Evolutionary conservation across 2,113 vertebrate species (phyloP).

Genomic region (Gymnobelideus leadbeateri): DNA sequence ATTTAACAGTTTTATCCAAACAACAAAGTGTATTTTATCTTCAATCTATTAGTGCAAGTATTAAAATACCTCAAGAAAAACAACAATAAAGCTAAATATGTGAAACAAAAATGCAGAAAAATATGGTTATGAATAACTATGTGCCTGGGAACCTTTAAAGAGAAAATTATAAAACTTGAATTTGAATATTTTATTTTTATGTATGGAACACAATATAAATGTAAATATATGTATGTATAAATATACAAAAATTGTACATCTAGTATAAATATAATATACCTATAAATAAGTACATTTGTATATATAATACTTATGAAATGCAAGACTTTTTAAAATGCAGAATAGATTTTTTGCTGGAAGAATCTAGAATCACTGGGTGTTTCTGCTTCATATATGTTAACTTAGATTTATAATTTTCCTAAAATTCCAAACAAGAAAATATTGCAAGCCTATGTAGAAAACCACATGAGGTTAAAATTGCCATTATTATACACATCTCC

Average conservation of each 20-base stretch:
- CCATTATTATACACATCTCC: neutral
- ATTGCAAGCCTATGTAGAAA: conserved; percentile 36
- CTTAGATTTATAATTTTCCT: conserved; percentile 21
- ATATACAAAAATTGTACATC: neutral
- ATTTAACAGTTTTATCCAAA: neutral
- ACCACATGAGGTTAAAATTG: neutral
- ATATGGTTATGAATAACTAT: neutral
- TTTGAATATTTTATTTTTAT: neutral
- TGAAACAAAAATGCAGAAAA: neutral
- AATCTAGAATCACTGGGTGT: neutral
- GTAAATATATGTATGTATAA: neutral
- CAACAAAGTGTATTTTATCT: neutral
- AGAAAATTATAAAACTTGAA: neutral
- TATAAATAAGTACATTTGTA: neutral
- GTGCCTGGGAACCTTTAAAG: neutral
- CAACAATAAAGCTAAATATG: neutral
- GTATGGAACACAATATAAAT: neutral
- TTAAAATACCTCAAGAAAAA: neutral
- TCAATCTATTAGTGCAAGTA: neutral
- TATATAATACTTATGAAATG: neutral
- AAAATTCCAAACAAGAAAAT: neutral
- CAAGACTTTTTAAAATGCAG: neutral
- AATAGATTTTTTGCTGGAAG: neutral
- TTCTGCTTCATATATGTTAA: neutral
- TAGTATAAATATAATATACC: neutral